phyloP scores from a whole-genome alignment of 2,888 invertebrate species.

The Andrena flavipes region DNA sequence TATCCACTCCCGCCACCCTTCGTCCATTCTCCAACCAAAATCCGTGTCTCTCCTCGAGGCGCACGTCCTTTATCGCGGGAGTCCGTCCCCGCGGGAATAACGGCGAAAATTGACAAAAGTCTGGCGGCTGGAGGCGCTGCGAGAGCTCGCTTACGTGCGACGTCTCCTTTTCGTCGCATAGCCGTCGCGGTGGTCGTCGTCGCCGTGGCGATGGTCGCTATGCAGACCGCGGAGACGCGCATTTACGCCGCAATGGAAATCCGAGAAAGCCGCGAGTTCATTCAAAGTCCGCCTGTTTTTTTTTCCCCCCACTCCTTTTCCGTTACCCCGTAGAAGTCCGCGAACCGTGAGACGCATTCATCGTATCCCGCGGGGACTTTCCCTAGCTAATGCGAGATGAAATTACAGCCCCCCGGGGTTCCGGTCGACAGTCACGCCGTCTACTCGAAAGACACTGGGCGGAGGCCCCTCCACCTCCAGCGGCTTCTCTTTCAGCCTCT shows the following conservation, averaged over 20 bases:
- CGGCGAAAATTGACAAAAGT: constrained; percentile 71
- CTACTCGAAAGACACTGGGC: constrained; percentile 67
- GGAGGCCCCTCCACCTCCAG: constrained; percentile 13
- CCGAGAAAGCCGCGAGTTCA: constrained; percentile 66
- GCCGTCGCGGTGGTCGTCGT: constrained; percentile 3
- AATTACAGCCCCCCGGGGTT: constrained; percentile 73
- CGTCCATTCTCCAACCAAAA: not conserved
- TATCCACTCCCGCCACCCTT: not conserved
- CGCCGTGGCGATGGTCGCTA: constrained; percentile 26
- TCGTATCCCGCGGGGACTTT: constrained; percentile 70
- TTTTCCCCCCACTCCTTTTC: constrained; percentile 35
- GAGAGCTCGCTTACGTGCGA: constrained; percentile 1
- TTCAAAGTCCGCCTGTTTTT: constrained; percentile 64
- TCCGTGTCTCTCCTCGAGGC: not conserved
- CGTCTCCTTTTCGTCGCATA: constrained; percentile 13
- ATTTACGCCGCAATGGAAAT: constrained; percentile 71
- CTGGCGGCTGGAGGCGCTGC: not conserved
- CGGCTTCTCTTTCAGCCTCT: constrained; percentile 51
- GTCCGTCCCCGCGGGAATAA: constrained; percentile 55
- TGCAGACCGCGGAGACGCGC: constrained; percentile 55
- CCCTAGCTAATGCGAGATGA: constrained; percentile 75
- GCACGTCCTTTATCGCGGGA: not conserved
- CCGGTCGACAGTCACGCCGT: constrained; percentile 67
- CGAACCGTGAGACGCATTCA: constrained; percentile 74
- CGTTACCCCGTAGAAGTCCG: constrained; percentile 61